A percentile compares a stretch with the other conserved stretches of the same genome.
These are phyloP conservation scores for Dolichotis patagonum DNA, from an alignment of 2,113 vertebrate genomes.

Conservation along the genomic window DNA sequence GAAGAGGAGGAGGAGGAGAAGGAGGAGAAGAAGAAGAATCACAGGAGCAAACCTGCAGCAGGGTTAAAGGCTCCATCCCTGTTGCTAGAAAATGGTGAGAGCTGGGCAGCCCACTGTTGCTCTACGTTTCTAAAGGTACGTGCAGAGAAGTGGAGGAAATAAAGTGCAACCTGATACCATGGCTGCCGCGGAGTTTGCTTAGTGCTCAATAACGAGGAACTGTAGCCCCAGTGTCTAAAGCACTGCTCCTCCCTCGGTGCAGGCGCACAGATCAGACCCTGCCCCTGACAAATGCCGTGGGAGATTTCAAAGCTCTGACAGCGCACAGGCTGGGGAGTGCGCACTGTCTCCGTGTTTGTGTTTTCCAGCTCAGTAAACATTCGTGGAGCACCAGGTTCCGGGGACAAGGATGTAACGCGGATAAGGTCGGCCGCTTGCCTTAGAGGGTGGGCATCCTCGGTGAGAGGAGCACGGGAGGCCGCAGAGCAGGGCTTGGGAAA, in stretches of 20 bases:
- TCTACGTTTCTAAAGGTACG: constrained; percentile 16
- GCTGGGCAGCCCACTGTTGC: too few relatives aligned
- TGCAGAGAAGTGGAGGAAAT: not conserved
- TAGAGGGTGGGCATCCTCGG: not conserved
- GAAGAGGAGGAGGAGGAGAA: too few relatives aligned
- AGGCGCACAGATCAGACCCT: not conserved
- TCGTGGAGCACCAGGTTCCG: not conserved
- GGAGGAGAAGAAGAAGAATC: not conserved
- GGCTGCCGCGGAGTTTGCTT: not conserved
- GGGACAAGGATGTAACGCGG: not conserved
- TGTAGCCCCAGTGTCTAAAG: not conserved
- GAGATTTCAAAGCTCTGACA: not conserved
- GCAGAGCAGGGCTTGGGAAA: not conserved
- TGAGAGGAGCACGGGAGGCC: not conserved
- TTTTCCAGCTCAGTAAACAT: not conserved
- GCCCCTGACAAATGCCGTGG: not conserved
- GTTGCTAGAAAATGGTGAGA: not conserved
- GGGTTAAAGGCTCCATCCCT: not conserved
- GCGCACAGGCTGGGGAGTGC: not conserved
- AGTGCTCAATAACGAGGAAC: not conserved
- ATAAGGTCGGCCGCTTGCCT: not conserved
- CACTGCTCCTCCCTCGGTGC: not conserved
- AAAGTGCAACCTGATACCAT: not conserved
- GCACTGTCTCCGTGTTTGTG: not conserved
- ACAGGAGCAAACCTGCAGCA: not conserved